phyloP scores from a whole-genome alignment of 2,888 invertebrate species.

The Dynastes tityus region DNA sequence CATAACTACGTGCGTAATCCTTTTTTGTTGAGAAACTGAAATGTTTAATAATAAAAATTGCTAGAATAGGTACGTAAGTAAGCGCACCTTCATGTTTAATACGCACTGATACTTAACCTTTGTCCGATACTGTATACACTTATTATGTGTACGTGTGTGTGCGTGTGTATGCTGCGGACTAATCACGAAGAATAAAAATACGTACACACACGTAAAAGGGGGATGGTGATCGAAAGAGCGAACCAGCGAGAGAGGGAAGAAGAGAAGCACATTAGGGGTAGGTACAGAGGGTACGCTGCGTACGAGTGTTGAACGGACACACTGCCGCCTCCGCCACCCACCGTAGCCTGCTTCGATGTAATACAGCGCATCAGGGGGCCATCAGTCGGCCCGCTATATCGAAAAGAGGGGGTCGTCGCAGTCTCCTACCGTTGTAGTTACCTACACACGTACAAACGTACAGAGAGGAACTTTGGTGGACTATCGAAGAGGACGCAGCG shows the following conservation, averaged over 20 bases:
- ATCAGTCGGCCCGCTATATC: background rate
- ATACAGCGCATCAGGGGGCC: background rate
- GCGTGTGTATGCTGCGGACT: slow-evolving; percentile 66
- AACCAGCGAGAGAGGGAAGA: background rate
- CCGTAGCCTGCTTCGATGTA: background rate
- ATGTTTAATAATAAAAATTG: too few species aligned
- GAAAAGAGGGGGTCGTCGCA: background rate
- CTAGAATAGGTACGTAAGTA: too few species aligned
- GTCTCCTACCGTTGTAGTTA: background rate
- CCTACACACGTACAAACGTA: slow-evolving; percentile 19
- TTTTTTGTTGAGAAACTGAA: too few species aligned
- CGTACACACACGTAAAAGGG: slow-evolving; percentile 63
- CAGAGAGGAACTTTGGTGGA: slow-evolving; percentile 24
- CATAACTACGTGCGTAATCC: too few species aligned
- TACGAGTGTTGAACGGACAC: background rate
- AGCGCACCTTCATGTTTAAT: too few species aligned
- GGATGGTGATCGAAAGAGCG: slow-evolving; percentile 5
- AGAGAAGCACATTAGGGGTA: background rate
- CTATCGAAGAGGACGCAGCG: slow-evolving; percentile 44
- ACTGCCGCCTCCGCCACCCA: background rate
- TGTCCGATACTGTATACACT: too few species aligned
- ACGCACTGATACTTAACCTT: too few species aligned
- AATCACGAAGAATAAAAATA: slow-evolving; percentile 71
- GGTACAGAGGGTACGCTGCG: background rate
- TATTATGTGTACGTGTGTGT: background rate